Evolutionary conservation across 2,113 vertebrate species (phyloP), one percentile per base, ranked within the genome.

Genomic region (Meriones unguiculatus): DNA sequence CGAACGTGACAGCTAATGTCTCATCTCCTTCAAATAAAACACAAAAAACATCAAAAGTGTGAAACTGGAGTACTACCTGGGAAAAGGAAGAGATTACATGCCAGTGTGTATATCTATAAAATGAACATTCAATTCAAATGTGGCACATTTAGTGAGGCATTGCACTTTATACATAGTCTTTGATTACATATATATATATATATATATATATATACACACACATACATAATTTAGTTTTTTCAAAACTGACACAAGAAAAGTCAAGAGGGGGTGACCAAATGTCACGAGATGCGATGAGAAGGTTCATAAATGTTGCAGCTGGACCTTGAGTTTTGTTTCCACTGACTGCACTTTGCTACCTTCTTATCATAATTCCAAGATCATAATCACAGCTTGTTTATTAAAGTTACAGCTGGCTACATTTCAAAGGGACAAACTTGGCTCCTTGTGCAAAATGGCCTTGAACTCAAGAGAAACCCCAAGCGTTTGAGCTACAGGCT

Each of bases 201-300:
- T 41, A 41, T 46, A 46, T 46, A 46, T 46, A 46, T 46, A 46
- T 46, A 46, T 46, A 46, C 5, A 46, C 46, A 46, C 46, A 46
- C 46, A 35, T 52, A 64, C 87, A 62, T 73, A 82, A 59, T 92
- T 78, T 84, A 22, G 54, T 92, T 76, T 87, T 41, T 57, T 82
- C 75, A 78, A 88, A 88, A 77, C 32, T 35, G 46, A 84, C 17
- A 28, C 65, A 75, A 69, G 10, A 52, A 52, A 35, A 54, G 82
- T 54, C 50, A 89, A 52, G 41, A 50, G 46, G 18, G 22, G 12
- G 41, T 65, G 70, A 86, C 89, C 88, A n/a, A 30, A 1, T 89
- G 93, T 69, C 62, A 25, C 75, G 76, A 91, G 67, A 89, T 78
- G 76, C 89, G 73, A 89, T 73, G 54, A 87, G 84, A 88, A 65